Conservation (phyloP, 2,888 invertebrate species). For the Melanostoma mellinum region DNA sequence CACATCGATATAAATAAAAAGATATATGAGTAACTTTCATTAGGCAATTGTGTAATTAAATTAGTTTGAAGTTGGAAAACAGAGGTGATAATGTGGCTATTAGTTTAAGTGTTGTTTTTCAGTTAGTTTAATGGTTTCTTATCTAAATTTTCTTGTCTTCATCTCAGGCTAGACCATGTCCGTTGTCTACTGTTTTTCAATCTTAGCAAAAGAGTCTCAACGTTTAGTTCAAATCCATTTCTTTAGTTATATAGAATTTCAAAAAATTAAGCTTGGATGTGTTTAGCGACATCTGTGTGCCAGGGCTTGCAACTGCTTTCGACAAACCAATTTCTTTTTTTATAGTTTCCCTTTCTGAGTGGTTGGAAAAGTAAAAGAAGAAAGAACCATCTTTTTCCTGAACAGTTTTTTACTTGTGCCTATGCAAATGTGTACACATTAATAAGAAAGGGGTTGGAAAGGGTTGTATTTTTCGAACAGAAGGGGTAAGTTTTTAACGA, state of each 20-base stretch:
- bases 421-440: conserved; percentile 54
- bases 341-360: not conserved
- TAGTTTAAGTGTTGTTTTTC: conserved; percentile 28
- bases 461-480: conserved; percentile 41
- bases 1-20: conserved; percentile 49
- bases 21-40: conserved; percentile 34
- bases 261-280: too few relatives aligned
- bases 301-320: not conserved
- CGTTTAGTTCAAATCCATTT: too few relatives aligned
- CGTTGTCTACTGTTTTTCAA: not conserved
- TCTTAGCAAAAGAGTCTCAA: too few relatives aligned
- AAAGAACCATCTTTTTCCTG: conserved; percentile 12
- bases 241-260: too few relatives aligned
- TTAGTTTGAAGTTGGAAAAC: conserved; percentile 33
- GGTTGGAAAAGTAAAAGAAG: not conserved
- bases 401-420: conserved; percentile 1
- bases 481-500: conserved; percentile 69
- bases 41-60: conserved; percentile 40
- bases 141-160: not conserved
- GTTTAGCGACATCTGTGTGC: conserved; percentile 25
- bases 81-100: conserved; percentile 59
- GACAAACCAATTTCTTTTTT: not conserved
- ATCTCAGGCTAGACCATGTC: not conserved
- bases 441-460: conserved; percentile 56
- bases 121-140: not conserved